A percentile compares a stretch with the other conserved stretches of the same genome.
phyloP scores from a whole-genome alignment of 2,888 invertebrate species.

The Tortricodes alternella region DNA sequence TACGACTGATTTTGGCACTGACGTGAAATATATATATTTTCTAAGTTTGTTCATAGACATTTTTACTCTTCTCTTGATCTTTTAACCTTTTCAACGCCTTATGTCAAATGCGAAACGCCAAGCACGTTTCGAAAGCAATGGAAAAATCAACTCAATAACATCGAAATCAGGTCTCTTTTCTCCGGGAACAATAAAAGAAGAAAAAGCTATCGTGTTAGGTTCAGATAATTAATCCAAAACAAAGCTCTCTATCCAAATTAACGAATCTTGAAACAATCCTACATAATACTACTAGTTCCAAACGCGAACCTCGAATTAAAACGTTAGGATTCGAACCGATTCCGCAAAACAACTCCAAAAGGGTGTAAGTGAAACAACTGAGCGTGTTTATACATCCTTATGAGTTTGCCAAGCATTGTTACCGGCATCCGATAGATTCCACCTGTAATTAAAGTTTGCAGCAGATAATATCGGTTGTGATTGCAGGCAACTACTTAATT shows the following conservation, averaged over 20 bases:
- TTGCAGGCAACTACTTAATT: conserved; percentile 69
- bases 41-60: too few relatives aligned
- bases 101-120: too few relatives aligned
- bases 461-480: conserved; percentile 59
- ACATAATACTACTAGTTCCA: not conserved
- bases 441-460: conserved; percentile 66
- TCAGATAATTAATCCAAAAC: not conserved
- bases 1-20: too few relatives aligned
- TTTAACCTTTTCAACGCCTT: too few relatives aligned
- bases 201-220: not conserved
- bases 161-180: too few relatives aligned
- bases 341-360: not conserved
- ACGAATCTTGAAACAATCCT: conserved; percentile 6
- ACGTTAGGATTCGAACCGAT: not conserved
- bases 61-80: too few relatives aligned
- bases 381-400: conserved; percentile 1
- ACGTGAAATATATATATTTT: too few relatives aligned
- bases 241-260: not conserved
- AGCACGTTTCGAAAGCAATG: too few relatives aligned
- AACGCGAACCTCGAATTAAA: not conserved
- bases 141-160: too few relatives aligned
- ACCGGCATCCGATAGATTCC: conserved; percentile 20
- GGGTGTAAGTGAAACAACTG: not conserved
- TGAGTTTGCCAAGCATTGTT: not conserved
- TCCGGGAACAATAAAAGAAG: too few relatives aligned